Percentiles rank a stretch among this genome's conserved stretches.
Evolutionary conservation across 2,113 vertebrate species (phyloP).

Genomic region (Actinemys pallida): DNA sequence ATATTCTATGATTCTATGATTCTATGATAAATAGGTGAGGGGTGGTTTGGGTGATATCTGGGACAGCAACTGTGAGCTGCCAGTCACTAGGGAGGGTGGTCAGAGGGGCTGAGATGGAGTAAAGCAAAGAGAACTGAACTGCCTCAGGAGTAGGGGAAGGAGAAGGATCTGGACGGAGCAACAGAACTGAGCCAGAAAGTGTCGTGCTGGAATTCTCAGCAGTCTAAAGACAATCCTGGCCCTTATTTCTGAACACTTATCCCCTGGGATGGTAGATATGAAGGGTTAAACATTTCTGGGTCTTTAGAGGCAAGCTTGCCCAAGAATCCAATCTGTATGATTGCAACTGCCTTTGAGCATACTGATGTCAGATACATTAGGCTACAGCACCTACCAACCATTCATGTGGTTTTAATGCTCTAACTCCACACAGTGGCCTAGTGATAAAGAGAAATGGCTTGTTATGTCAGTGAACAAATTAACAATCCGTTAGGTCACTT

Average conservation of each 20-base stretch:
- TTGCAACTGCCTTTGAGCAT: background rate
- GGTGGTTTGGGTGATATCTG: background rate
- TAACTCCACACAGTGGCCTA: accelerated
- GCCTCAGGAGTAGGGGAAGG: background rate
- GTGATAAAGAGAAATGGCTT: background rate
- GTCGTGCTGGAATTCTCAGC: background rate
- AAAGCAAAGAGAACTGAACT: background rate
- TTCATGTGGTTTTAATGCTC: background rate
- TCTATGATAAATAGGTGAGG: background rate
- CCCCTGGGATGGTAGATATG: constrained; percentile 11
- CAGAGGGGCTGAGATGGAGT: background rate
- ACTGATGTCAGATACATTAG: background rate
- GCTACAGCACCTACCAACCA: background rate
- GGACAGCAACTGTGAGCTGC: background rate
- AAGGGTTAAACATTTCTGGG: background rate
- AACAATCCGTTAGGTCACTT: constrained; percentile 4
- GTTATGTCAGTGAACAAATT: background rate
- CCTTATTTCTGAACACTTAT: constrained; percentile 36
- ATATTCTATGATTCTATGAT: too few relatives aligned
- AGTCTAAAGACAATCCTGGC: background rate
- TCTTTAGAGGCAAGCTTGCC: background rate
- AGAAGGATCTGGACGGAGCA: background rate
- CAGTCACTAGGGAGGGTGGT: background rate
- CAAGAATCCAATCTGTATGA: background rate
- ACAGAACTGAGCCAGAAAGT: background rate